Evolutionary conservation across 2,797 vertebrate species (phyloP).

Genomic region (Sebastiscus tertius): DNA sequence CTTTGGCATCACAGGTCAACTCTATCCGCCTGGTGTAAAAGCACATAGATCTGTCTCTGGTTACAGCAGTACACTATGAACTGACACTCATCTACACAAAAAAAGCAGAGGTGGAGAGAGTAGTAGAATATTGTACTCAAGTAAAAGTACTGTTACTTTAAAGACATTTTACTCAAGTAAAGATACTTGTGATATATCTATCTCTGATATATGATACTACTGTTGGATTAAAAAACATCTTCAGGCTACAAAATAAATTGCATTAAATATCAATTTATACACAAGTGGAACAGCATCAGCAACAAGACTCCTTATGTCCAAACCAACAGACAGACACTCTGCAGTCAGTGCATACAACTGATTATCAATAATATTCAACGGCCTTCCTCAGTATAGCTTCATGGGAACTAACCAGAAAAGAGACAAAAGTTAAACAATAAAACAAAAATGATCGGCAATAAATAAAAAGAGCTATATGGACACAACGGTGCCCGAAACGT

Average conservation of each 20-base stretch:
- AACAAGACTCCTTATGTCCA: neutral
- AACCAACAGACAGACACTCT: neutral
- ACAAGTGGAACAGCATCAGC: neutral
- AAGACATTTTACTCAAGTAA: neutral
- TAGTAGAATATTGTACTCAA: neutral
- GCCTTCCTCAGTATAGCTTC: neutral
- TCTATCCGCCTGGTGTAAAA: slow-evolving; percentile 1
- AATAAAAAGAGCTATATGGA: neutral
- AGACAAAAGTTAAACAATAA: neutral
- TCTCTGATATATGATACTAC: neutral
- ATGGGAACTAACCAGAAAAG: neutral
- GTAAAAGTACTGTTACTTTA: neutral
- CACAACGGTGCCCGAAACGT: too few relatives aligned
- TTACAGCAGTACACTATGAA: neutral
- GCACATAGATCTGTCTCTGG: slow-evolving; percentile 9
- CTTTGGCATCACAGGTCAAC: neutral
- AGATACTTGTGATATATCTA: neutral
- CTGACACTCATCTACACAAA: neutral
- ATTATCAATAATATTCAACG: neutral
- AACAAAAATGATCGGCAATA: neutral
- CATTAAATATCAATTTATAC: too few relatives aligned
- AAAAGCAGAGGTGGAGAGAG: neutral
- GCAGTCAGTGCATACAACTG: neutral
- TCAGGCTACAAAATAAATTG: neutral
- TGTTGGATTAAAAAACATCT: neutral